Conservation (phyloP, 2,888 invertebrate genomes). For the Trissolcus japonicus region DNA sequence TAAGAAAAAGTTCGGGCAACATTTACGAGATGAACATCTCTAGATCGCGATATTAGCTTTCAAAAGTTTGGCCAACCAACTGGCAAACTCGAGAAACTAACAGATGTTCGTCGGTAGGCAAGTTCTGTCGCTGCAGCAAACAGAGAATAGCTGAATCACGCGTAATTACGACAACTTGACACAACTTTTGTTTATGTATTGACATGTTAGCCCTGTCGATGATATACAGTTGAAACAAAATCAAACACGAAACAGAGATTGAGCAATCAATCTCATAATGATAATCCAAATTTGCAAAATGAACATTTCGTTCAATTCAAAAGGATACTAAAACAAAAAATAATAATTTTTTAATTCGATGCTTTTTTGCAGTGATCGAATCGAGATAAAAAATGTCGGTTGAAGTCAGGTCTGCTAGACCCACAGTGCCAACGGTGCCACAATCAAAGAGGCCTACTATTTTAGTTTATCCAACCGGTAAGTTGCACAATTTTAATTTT, state of each 20-base stretch:
- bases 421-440: conserved; percentile 74
- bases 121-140: conserved; percentile 41
- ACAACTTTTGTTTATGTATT: conserved; percentile 45
- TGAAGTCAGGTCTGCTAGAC: conserved; percentile 70
- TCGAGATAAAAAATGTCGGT: conserved; percentile 62
- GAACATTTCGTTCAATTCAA: neutral
- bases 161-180: conserved; percentile 43
- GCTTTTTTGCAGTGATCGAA: conserved; percentile 34
- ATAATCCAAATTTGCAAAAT: neutral
- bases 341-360: conserved; percentile 11
- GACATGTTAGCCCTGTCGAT: conserved; percentile 29
- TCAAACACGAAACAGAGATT: no score
- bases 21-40: conserved; percentile 32
- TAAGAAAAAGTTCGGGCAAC: conserved; percentile 10
- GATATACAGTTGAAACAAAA: conserved; percentile 1
- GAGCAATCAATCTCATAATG: no score
- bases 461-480: conserved; percentile 85
- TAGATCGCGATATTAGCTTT: conserved; percentile 31
- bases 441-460: conserved; percentile 85
- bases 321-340: neutral
- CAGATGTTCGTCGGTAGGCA: conserved; percentile 41
- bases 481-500: conserved; percentile 58
- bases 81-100: conserved; percentile 27
- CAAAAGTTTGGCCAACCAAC: conserved; percentile 29
- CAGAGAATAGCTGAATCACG: conserved; percentile 33